Base-by-base conservation (phyloP, 2,113 vertebrate species). In the Neodontobutis hainanensis region DNA sequence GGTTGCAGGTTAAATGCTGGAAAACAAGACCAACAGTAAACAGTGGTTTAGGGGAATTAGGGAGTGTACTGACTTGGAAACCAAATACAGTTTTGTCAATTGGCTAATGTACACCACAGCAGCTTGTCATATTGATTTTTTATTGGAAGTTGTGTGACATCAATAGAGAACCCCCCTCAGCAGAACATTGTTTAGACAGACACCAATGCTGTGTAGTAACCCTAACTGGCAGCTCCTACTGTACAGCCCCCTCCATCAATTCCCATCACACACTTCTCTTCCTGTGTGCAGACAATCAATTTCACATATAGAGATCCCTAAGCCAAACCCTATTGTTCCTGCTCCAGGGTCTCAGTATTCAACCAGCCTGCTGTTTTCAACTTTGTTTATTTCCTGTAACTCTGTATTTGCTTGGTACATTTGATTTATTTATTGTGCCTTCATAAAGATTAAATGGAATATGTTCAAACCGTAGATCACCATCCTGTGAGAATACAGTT, bases 1-100 rank as follows among this genome's bases (percentile, higher is more conserved):
- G 50, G 77, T 70, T 69, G 52, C 65, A 70, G 81, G 79, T 80
- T 77, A 77, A 81, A 82, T 64, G n/a, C 27, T 47, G 61, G 61
- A 64, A 35, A 74, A 61, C 35, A 45, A 64, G 45, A 55, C 53
- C 57, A 60, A 19, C 48, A 65, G 42, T 19, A 15, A 59, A 61
- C 46, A 53, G 32, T n/a, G 35, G 27, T 52, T 69, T 5, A 11
- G 44, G 51, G 68, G 38, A 68, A 60, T 5, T 10, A 66, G 19
- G 8, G 38, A 44, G 27, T 65, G 51, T n/a, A 2, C 38, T 44
- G 42, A 73, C 36, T 56, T 74, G 61, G 8, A 60, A 47, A 55
- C 38, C n/a, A 5, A 73, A 48, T 46, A 71, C 32, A 7, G 63
- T 55, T 63, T 43, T 49, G 12, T 53, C 44, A 43, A 6, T 60